Evolutionary conservation across 2,797 vertebrate genomes (phyloP).

Genomic region (Morus bassanus): DNA sequence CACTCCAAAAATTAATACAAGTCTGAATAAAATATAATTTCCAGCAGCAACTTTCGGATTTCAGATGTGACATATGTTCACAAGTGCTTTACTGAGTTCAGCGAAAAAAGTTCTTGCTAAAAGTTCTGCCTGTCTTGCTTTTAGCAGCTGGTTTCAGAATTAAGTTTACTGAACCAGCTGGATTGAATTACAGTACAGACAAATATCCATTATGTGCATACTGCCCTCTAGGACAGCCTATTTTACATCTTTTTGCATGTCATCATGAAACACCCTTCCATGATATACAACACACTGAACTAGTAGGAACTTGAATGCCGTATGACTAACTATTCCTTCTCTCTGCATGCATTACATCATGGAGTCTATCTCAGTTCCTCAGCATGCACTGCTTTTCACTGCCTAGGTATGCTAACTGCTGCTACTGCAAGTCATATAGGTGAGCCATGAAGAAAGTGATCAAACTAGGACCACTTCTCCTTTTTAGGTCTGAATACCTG

Average conservation of each 20-base stretch:
- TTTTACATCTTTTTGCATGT: background rate
- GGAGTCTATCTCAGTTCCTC: background rate
- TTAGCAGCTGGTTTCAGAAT: background rate
- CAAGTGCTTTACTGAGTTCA: background rate
- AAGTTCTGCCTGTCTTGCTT: background rate
- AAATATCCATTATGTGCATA: background rate
- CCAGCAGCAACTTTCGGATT: background rate
- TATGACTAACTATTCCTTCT: background rate
- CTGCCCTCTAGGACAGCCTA: background rate
- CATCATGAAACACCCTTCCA: background rate
- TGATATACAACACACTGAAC: accelerated
- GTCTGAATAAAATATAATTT: background rate
- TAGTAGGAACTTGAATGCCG: background rate
- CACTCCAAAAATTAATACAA: background rate
- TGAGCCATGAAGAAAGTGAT: background rate
- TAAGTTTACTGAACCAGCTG: background rate
- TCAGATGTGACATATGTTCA: background rate
- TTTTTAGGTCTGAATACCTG: background rate
- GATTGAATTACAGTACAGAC: background rate
- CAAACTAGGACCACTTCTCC: background rate
- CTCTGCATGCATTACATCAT: background rate
- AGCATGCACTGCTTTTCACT: background rate
- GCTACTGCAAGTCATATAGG: background rate
- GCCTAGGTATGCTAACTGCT: background rate
- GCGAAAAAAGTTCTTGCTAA: background rate